Evolutionary conservation across 1,140 invertebrate genomes (phyloP).

Genomic region (Sesamia nonagrioides): DNA sequence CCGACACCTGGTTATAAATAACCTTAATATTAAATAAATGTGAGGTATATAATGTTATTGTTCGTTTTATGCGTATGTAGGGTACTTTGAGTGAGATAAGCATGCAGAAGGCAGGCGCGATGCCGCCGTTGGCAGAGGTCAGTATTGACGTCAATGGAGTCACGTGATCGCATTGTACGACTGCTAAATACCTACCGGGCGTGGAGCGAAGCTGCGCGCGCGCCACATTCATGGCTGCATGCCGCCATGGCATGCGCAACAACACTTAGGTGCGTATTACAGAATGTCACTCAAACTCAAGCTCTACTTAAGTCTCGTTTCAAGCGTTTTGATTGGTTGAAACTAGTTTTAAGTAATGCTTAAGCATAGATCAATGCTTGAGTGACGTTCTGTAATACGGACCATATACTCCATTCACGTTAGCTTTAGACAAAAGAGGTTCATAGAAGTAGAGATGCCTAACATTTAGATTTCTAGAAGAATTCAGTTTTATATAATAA

Average conservation of each 20-base stretch:
- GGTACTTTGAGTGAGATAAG: conserved; percentile 76
- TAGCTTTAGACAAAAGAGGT: too few species aligned
- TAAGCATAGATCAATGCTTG: too few species aligned
- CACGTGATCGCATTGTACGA: conserved; percentile 66
- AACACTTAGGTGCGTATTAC: too few species aligned
- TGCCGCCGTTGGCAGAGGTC: conserved; percentile 72
- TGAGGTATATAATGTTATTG: conserved; percentile 7
- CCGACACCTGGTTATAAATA: conserved; percentile 1
- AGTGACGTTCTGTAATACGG: too few species aligned
- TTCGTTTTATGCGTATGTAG: conserved; percentile 56
- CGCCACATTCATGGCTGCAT: conserved; percentile 24
- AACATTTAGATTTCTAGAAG: too few species aligned
- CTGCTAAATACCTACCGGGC: conserved; percentile 50
- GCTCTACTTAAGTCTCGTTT: too few species aligned
- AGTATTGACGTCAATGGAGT: conserved; percentile 79
- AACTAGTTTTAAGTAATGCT: too few species aligned
- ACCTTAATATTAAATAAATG: not conserved
- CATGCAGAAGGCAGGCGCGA: conserved; percentile 68
- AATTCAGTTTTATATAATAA: too few species aligned
- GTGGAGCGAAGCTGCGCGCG: conserved; percentile 23
- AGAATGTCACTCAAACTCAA: too few species aligned
- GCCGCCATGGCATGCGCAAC: conserved; percentile 11
- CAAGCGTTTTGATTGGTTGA: too few species aligned
- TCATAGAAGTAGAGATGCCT: too few species aligned
- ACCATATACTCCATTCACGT: too few species aligned